A percentile compares a stretch with the other conserved stretches of the same genome.
phyloP scores from a whole-genome alignment of 1,140 invertebrate genomes.

The Drosophila teissieri region DNA sequence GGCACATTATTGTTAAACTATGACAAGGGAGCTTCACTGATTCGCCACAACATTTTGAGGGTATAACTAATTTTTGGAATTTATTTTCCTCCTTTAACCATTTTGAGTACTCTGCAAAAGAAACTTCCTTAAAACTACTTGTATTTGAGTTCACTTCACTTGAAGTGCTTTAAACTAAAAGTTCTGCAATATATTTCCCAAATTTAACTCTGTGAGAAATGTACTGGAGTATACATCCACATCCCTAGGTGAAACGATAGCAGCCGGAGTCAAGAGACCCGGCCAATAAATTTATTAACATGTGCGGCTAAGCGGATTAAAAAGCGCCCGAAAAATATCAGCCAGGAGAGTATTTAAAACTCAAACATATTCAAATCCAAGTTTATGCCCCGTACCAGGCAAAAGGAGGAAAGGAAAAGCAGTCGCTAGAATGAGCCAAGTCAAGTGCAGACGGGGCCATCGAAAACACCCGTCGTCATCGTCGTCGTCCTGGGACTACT shows the following conservation, averaged over 20 bases:
- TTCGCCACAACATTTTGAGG: background rate
- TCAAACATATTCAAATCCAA: slow-evolving; percentile 79
- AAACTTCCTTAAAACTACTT: no score
- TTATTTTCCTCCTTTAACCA: no score
- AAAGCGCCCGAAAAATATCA: slow-evolving; percentile 45
- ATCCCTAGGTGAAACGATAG: slow-evolving; percentile 9
- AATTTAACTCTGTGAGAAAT: slow-evolving; percentile 3
- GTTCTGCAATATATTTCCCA: background rate
- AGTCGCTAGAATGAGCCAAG: slow-evolving; percentile 10
- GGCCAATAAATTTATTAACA: slow-evolving; percentile 77
- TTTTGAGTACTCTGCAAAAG: no score
- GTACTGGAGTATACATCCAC: background rate
- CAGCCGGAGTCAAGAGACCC: slow-evolving; percentile 26
- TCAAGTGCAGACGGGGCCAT: slow-evolving; percentile 64
- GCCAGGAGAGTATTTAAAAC: slow-evolving; percentile 66
- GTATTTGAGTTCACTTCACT: no score
- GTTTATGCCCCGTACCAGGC: slow-evolving; percentile 60
- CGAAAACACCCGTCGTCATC: slow-evolving; percentile 57
- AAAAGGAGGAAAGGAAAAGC: background rate
- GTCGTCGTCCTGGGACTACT: slow-evolving; percentile 69
- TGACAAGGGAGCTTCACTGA: background rate
- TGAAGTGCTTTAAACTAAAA: no score
- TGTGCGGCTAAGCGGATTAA: slow-evolving; percentile 77
- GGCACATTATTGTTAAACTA: slow-evolving; percentile 17
- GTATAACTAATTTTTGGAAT: background rate